Evolutionary conservation across 2,888 invertebrate species (phyloP), one percentile per base, ranked within the genome.

Genomic region (Pterobdella sp.): DNA sequence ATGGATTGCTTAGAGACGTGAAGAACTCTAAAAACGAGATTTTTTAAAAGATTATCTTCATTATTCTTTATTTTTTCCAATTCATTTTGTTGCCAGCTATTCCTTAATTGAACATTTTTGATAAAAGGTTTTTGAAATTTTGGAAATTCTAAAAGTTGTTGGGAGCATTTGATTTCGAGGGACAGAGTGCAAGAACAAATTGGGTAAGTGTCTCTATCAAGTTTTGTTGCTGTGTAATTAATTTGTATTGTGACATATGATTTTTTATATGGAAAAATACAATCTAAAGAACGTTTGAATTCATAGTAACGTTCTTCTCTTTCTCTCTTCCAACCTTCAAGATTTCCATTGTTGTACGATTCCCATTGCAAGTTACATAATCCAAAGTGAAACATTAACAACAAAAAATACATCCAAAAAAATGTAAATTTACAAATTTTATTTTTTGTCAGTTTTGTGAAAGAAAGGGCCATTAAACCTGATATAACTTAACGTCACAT

Each of bases 1-100:
- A 73, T 73, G 1, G 60, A 69, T 36, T 73, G 73, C 36, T 37
- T 60, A 4, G 56, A 34, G 18, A 69, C 73, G 64, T 73, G 66
- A 29, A 69, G 32, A 29, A 56, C 60, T 34, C 36, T 60, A 37
- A 56, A 71, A 31, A 36, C 26, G 60, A 56, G 18, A 3, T 22
- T 26, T 4, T 56, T 26, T 36, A 26, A 29, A 26, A 67, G 4
- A 26, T n/a, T 42, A 14, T 35, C 52, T 1, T 3, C 10, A 36
- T 71, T 52, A 1, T 71, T 37, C 18, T 36, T 60, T 7, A n/a
- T 29, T 1, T 63, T 31, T 1, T 63, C 63, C 4, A 1, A 60
- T 26, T n/a, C 26, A 3, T 34, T 26, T 14, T 52, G 14, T 7
- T 18, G 37, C 36, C 3, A 4, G 4, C n/a, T 29, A 56, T 4